phyloP scores from a whole-genome alignment of 2,888 invertebrate species.

The Fragum fragum region DNA sequence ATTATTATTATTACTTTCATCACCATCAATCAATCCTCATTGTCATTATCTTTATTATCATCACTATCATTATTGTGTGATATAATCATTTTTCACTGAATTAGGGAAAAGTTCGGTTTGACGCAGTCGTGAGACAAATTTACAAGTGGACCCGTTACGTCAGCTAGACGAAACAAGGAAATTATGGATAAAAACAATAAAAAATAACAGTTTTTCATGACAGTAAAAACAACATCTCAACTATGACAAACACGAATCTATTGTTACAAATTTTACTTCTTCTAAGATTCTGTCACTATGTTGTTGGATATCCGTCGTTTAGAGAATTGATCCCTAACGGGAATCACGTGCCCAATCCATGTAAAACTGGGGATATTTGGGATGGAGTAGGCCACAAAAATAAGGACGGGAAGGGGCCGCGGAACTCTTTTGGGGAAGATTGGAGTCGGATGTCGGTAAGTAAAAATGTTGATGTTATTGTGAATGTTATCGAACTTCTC shows the following conservation, averaged over 20 bases:
- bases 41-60: too few relatives aligned
- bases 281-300: neutral
- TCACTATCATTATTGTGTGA: too few relatives aligned
- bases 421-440: conserved; percentile 27
- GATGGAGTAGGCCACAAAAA: conserved; percentile 32
- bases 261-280: neutral
- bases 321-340: conserved; percentile 24
- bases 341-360: conserved; percentile 18
- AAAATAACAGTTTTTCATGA: neutral
- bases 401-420: conserved; percentile 8
- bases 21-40: too few relatives aligned
- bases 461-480: too few relatives aligned
- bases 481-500: too few relatives aligned
- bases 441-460: conserved; percentile 6
- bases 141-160: neutral
- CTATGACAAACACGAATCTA: neutral
- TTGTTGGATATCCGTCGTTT: conserved; percentile 2
- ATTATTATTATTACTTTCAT: too few relatives aligned
- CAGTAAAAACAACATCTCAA: neutral
- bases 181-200: neutral
- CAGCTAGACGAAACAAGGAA: neutral
- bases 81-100: too few relatives aligned
- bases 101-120: neutral
- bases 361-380: conserved; percentile 17
- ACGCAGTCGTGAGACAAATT: neutral